Percentiles rank a stretch among this genome's conserved stretches.
These are phyloP conservation scores for Diorhabda sublineata DNA, from an alignment of 1,140 invertebrate genomes.

Conservation along the genomic window DNA sequence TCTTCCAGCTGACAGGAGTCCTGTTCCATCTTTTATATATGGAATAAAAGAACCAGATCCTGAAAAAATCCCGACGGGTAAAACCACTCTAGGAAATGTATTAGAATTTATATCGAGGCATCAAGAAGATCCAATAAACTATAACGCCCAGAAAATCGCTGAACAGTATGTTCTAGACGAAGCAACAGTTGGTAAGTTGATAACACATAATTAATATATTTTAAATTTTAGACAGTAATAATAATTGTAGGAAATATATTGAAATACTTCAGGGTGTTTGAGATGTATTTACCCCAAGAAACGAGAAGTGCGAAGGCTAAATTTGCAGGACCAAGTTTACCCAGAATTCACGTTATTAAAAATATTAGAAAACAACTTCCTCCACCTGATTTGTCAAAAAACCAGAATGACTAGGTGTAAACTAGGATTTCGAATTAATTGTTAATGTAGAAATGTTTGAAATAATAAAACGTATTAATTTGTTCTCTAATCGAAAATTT, in stretches of 20 bases:
- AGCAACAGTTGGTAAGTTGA: conserved; percentile 53
- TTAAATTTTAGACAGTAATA: background rate
- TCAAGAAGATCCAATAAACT: conserved; percentile 54
- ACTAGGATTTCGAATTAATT: too few relatives aligned
- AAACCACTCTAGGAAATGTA: conserved; percentile 52
- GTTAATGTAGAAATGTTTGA: too few relatives aligned
- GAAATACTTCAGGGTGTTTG: conserved; percentile 52
- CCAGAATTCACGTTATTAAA: conserved; percentile 29
- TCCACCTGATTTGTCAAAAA: background rate
- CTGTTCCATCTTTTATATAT: conserved; percentile 49
- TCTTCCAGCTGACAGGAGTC: conserved; percentile 49
- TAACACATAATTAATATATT: too few relatives aligned
- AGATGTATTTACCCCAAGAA: conserved; percentile 50
- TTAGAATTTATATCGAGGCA: conserved; percentile 60
- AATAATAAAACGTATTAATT: too few relatives aligned
- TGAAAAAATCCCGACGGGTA: conserved; percentile 49
- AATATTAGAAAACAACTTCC: conserved; percentile 27
- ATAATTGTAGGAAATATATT: conserved; percentile 52
- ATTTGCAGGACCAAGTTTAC: conserved; percentile 39
- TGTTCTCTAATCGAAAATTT: too few relatives aligned
- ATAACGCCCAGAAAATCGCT: conserved; percentile 58
- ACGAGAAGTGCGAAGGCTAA: conserved; percentile 37
- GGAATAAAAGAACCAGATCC: conserved; percentile 57
- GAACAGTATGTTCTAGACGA: conserved; percentile 61
- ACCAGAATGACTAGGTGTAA: too few relatives aligned